Evolutionary conservation across 1,140 invertebrate species (phyloP).

Genomic region (Hypsibius dujardini): DNA sequence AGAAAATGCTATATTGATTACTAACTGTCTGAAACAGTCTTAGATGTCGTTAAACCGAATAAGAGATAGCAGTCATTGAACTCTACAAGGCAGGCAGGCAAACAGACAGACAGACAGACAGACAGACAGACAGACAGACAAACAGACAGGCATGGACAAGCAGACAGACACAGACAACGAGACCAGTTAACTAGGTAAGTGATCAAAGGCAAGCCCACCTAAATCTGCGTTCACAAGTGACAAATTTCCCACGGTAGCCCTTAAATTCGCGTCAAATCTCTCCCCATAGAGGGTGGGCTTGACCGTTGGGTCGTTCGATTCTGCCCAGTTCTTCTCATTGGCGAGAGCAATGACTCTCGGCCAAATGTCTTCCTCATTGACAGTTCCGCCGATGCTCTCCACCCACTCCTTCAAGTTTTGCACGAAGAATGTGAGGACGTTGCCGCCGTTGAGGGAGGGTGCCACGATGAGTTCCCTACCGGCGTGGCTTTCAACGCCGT

Average conservation of each 20-base stretch:
- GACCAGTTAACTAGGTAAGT: too few relatives aligned
- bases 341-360: conserved; percentile 26
- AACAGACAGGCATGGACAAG: too few relatives aligned
- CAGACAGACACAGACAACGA: too few relatives aligned
- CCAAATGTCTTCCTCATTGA: conserved; percentile 41
- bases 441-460: conserved; percentile 69
- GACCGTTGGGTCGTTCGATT: conserved; percentile 26
- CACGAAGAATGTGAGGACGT: conserved; percentile 61
- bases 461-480: conserved; percentile 57
- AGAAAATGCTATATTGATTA: too few relatives aligned
- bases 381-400: conserved; percentile 50
- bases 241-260: conserved; percentile 48
- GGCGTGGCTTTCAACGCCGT: conserved; percentile 22
- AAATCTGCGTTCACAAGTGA: conserved; percentile 51
- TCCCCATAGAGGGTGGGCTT: conserved; percentile 56
- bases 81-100: too few relatives aligned
- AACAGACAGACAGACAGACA: too few relatives aligned
- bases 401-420: conserved; percentile 63
- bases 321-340: conserved; percentile 36
- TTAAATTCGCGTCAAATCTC: conserved; percentile 47
- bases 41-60: too few relatives aligned
- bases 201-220: conserved; percentile 30
- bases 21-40: too few relatives aligned
- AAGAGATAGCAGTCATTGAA: too few relatives aligned
- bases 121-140: too few relatives aligned